phyloP scores from a whole-genome alignment of 1,140 invertebrate genomes.

The Drosophila orena region DNA sequence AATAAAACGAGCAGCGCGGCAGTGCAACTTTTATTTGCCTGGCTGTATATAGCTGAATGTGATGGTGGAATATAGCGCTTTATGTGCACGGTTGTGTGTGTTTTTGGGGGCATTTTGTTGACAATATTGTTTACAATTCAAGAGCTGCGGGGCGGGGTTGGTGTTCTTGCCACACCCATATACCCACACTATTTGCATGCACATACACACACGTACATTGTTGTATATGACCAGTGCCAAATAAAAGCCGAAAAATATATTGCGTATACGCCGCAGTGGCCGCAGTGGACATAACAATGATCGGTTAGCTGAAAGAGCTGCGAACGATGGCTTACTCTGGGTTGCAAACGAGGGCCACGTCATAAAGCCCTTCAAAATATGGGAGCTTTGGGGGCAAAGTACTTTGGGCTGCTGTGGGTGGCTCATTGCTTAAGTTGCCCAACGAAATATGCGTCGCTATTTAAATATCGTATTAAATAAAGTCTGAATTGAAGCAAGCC shows the following conservation, averaged over 20 bases:
- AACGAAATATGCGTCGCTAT: no score
- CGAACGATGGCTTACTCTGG: conserved; percentile 19
- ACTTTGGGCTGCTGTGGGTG: conserved; percentile 1
- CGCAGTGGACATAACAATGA: conserved; percentile 38
- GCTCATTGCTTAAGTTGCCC: no score
- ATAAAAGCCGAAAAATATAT: conserved; percentile 55
- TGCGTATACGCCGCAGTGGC: conserved; percentile 46
- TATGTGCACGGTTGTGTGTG: conserved; percentile 3
- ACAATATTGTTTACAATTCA: conserved; percentile 51
- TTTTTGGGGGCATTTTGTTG: conserved; percentile 56
- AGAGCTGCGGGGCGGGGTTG: not conserved
- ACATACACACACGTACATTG: conserved; percentile 39
- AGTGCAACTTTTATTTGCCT: conserved; percentile 53
- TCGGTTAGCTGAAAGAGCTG: conserved; percentile 18
- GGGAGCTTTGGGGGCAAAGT: conserved; percentile 1
- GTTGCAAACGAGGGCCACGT: conserved; percentile 11
- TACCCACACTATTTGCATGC: conserved; percentile 59
- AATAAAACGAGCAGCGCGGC: conserved; percentile 50
- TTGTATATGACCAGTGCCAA: conserved; percentile 27
- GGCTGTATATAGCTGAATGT: conserved; percentile 30
- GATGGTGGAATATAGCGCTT: conserved; percentile 7
- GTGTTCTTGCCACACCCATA: conserved; percentile 4
- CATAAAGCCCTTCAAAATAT: conserved; percentile 32
- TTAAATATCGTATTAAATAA: no score
- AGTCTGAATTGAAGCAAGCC: not conserved